Evolutionary conservation across 2,797 vertebrate species (phyloP), one percentile per base, ranked within the genome.

Genomic region (Epinephelus awoara): DNA sequence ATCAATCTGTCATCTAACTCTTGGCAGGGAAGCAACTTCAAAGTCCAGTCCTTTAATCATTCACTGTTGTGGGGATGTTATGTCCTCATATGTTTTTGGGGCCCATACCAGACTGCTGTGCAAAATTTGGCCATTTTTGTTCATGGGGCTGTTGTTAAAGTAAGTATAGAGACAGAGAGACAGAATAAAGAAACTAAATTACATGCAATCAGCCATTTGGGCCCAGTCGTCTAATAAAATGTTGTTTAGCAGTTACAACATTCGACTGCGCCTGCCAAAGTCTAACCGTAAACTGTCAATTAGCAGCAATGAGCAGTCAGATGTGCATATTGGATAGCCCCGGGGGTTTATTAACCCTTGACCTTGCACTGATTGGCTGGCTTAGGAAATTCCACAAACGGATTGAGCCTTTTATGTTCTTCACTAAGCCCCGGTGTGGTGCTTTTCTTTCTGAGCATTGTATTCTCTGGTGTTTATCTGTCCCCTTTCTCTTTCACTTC

Each of bases 331-430:
- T 51, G 51, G 57, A 79, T 27, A 68, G 25, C 44, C n/a, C 50
- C n/a, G 51, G 84, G 73, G 79, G 69, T 72, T 89, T 64, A 79
- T 89, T 91, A 89, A 86, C 86, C 89, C 68, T 77, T 82, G 83
- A 89, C 79, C 85, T 69, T 34, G 6, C 66, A 27, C 80, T 78
- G 70, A 86, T 71, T 83, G 89, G 70, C 79, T 86, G 88, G 78
- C 72, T 91, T 88, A 83, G 85, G 87, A 84, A 79, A 89, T 90
- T 91, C 85, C 85, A 86, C 79, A 69, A 77, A 85, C 5, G 44
- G 76, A 80, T 80, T 49, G 72, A 75, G 65, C 57, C 72, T 68
- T 66, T 74, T 82, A 49, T 83, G 69, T 72, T 80, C 72, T 62
- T 73, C 56, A 34, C 59, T 51, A 72, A 88, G 69, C 77, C 38